These are phyloP conservation scores for Hesperophylax magnus DNA, from an alignment of 1,140 invertebrate species.

Conservation along the genomic window DNA sequence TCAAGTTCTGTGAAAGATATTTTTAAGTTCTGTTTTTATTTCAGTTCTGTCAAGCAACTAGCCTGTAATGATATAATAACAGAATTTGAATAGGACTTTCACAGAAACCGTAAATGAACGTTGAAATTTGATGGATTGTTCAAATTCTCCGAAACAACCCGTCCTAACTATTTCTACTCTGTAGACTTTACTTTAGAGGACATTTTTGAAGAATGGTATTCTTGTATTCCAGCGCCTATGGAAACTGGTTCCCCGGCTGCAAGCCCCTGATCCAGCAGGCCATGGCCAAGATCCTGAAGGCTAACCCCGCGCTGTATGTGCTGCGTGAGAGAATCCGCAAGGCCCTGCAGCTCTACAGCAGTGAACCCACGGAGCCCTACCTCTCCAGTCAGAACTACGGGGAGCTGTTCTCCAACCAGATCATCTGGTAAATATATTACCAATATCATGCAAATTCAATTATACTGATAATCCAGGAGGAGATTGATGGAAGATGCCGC, in stretches of 20 bases:
- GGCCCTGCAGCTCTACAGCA: slow-evolving; percentile 97
- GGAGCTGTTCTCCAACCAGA: slow-evolving; percentile 99
- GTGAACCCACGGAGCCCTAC: slow-evolving; percentile 99
- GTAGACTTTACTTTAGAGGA: neutral
- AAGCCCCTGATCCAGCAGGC: slow-evolving; percentile 99
- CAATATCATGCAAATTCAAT: no score
- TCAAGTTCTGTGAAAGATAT: no score
- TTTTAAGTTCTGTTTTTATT: no score
- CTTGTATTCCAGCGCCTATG: slow-evolving; percentile 84
- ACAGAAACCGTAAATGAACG: no score
- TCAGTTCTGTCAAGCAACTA: no score
- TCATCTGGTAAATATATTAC: slow-evolving; percentile 86
- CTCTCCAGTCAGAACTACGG: slow-evolving; percentile 99
- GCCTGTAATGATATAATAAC: no score
- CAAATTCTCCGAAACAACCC: no score
- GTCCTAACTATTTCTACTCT: neutral
- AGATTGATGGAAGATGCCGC: no score
- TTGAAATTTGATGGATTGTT: no score
- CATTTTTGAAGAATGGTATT: neutral
- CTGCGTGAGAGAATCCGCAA: slow-evolving; percentile 97
- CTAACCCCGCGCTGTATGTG: slow-evolving; percentile 99
- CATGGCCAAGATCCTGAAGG: slow-evolving; percentile 99
- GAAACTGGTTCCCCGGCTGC: slow-evolving; percentile 99
- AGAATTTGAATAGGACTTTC: no score
- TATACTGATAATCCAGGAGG: no score